These are phyloP conservation scores for Microctonus hyperodae DNA, from an alignment of 2,888 invertebrate genomes.

Conservation along the genomic window DNA sequence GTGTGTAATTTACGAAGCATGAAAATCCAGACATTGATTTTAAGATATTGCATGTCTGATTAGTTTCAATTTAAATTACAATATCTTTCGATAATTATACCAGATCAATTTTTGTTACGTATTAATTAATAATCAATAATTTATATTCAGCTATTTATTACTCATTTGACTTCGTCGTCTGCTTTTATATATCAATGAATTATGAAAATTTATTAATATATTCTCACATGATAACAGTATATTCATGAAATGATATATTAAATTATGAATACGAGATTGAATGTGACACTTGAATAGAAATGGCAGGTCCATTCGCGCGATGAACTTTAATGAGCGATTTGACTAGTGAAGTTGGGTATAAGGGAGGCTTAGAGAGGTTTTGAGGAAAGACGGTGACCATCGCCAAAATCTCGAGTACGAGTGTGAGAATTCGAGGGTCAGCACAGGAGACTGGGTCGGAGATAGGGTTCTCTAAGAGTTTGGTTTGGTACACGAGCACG, in stretches of 20 bases:
- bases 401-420: conserved; percentile 42
- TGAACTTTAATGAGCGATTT: conserved; percentile 55
- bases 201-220: too few relatives aligned
- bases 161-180: too few relatives aligned
- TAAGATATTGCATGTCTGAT: conserved; percentile 16
- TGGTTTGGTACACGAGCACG: conserved; percentile 59
- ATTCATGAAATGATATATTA: neutral
- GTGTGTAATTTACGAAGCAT: conserved; percentile 26
- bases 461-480: conserved; percentile 59
- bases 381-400: conserved; percentile 27
- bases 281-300: conserved; percentile 3
- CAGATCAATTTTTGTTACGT: too few relatives aligned
- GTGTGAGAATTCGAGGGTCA: conserved; percentile 46
- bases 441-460: conserved; percentile 27
- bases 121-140: too few relatives aligned
- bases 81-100: neutral
- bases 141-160: too few relatives aligned
- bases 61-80: conserved; percentile 11
- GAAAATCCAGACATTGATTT: conserved; percentile 19
- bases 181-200: too few relatives aligned
- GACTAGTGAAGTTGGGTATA: conserved; percentile 22
- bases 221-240: too few relatives aligned
- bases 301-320: conserved; percentile 28
- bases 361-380: neutral
- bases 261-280: neutral